phyloP scores from a whole-genome alignment of 2,113 vertebrate genomes.

The Sapayoa aenigma region DNA sequence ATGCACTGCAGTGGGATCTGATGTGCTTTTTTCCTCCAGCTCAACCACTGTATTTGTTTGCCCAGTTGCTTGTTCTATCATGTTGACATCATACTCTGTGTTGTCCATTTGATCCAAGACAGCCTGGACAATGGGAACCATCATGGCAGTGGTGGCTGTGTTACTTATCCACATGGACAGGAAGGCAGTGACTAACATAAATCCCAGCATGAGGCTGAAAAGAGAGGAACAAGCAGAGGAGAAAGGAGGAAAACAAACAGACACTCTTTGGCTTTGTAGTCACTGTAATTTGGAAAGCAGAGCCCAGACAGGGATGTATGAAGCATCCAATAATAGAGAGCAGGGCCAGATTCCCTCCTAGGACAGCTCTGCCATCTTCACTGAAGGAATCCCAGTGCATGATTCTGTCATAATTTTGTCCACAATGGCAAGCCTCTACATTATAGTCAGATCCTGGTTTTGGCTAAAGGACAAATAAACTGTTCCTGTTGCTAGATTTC shows the following conservation, averaged over 20 bases:
- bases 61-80: background rate
- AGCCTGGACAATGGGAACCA: conserved; percentile 94
- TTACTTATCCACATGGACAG: conserved; percentile 99
- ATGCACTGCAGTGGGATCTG: background rate
- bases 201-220: conserved; percentile 91
- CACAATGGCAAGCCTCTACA: background rate
- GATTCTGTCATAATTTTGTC: background rate
- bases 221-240: background rate
- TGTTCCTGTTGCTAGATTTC: background rate
- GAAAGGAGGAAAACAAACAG: background rate
- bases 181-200: conserved; percentile 93
- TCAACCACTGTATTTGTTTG: conserved; percentile 44
- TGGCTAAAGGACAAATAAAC: background rate
- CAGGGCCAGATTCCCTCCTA: background rate
- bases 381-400: background rate
- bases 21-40: conserved; percentile 52
- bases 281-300: background rate
- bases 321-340: background rate
- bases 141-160: conserved; percentile 96
- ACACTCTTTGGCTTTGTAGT: background rate
- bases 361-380: background rate
- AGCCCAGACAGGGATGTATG: background rate
- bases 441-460: background rate
- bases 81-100: conserved; percentile 32
- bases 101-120: conserved; percentile 85